These are phyloP conservation scores for Melanotaenia pygmaea DNA, from an alignment of 2,797 vertebrate genomes.

Conservation along the genomic window DNA sequence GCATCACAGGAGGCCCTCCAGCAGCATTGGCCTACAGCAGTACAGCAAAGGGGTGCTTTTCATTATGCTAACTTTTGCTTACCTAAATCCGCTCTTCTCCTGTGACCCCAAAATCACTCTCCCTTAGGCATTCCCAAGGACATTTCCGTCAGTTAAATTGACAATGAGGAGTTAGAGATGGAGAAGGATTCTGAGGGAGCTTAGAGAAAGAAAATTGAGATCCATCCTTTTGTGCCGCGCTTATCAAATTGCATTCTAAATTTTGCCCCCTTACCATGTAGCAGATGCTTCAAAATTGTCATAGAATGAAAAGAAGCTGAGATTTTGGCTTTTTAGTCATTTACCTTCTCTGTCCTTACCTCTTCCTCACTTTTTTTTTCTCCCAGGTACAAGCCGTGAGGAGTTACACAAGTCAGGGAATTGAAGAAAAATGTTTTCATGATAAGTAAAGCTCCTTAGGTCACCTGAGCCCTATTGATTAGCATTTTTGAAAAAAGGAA, in stretches of 20 bases:
- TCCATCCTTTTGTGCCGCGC: background rate
- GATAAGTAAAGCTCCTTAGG: background rate
- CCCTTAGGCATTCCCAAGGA: background rate
- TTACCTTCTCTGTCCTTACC: background rate
- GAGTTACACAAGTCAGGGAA: background rate
- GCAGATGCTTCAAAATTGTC: background rate
- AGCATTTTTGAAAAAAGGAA: background rate
- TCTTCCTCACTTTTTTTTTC: background rate
- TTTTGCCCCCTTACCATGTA: background rate
- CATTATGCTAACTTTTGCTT: conserved; percentile 15
- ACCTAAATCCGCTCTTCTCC: background rate
- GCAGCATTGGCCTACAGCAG: conserved; percentile 4
- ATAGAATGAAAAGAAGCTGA: background rate
- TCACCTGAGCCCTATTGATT: background rate
- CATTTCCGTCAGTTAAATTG: conserved; percentile 7
- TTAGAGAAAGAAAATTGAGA: background rate
- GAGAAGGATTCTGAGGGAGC: background rate
- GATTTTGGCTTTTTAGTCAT: background rate
- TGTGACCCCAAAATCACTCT: background rate
- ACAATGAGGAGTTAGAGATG: background rate
- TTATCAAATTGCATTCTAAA: background rate
- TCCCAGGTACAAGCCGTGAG: background rate
- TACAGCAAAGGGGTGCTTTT: background rate
- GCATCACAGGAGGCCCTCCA: background rate
- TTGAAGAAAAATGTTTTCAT: background rate